Evolutionary conservation across 2,888 invertebrate genomes (phyloP).

Genomic region (Incurvaria masculella): DNA sequence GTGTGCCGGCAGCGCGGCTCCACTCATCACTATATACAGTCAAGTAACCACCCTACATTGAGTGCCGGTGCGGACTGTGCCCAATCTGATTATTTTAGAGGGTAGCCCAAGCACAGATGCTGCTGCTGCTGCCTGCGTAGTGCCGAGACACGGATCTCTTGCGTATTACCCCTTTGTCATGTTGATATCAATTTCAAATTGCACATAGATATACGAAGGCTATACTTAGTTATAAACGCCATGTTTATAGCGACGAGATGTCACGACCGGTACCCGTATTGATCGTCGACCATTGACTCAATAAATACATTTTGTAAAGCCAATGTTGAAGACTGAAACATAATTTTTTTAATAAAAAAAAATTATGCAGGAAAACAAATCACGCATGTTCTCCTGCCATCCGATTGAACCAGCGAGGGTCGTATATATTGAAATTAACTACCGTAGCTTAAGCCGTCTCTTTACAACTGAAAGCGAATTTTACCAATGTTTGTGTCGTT

Average conservation of each 20-base stretch:
- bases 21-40: conserved; percentile 53
- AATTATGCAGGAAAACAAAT: too few relatives aligned
- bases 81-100: not conserved
- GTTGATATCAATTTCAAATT: not conserved
- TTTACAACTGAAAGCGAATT: too few relatives aligned
- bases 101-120: not conserved
- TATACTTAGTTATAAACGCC: not conserved
- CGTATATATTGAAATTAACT: too few relatives aligned
- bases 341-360: too few relatives aligned
- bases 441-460: too few relatives aligned
- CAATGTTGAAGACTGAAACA: too few relatives aligned
- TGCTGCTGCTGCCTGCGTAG: not conserved
- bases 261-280: too few relatives aligned
- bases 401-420: too few relatives aligned
- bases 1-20: conserved; percentile 21
- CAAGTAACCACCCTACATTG: conserved; percentile 55
- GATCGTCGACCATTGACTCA: too few relatives aligned
- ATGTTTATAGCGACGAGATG: too few relatives aligned
- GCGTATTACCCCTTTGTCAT: not conserved
- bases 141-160: not conserved
- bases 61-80: conserved; percentile 12
- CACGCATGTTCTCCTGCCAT: too few relatives aligned
- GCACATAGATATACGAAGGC: not conserved
- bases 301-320: too few relatives aligned
- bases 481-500: conserved; percentile 15